Conservation (phyloP, 2,888 invertebrate genomes). For the Cynaeus angustus region DNA sequence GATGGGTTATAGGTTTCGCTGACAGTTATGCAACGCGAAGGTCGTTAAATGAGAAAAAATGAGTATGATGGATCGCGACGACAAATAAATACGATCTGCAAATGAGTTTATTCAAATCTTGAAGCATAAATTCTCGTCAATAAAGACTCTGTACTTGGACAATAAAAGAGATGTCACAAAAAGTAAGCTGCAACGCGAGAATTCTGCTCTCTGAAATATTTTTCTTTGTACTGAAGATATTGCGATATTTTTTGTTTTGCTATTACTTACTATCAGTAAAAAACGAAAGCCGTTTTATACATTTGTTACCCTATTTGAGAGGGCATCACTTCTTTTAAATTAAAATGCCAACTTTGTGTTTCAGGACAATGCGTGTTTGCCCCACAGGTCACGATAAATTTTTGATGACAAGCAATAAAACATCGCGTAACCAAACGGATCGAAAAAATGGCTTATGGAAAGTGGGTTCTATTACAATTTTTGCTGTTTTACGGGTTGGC, state of each 20-base stretch:
- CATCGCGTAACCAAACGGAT: background rate
- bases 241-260: too few relatives aligned
- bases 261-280: too few relatives aligned
- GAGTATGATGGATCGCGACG: background rate
- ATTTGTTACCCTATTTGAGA: too few relatives aligned
- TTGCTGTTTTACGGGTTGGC: background rate
- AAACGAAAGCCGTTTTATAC: too few relatives aligned
- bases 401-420: background rate
- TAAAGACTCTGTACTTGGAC: too few relatives aligned
- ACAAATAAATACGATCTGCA: background rate
- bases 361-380: background rate
- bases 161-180: too few relatives aligned
- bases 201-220: too few relatives aligned
- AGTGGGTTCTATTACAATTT: background rate
- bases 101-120: background rate
- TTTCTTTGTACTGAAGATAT: too few relatives aligned
- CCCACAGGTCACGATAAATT: background rate
- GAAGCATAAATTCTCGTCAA: too few relatives aligned
- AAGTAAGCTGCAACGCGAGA: too few relatives aligned
- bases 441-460: background rate
- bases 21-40: constrained; percentile 24
- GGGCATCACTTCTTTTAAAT: too few relatives aligned
- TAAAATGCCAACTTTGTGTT: background rate
- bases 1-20: constrained; percentile 24
- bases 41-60: constrained; percentile 12